These are phyloP conservation scores for Danaus melanippus DNA, from an alignment of 1,140 invertebrate genomes.

Conservation along the genomic window DNA sequence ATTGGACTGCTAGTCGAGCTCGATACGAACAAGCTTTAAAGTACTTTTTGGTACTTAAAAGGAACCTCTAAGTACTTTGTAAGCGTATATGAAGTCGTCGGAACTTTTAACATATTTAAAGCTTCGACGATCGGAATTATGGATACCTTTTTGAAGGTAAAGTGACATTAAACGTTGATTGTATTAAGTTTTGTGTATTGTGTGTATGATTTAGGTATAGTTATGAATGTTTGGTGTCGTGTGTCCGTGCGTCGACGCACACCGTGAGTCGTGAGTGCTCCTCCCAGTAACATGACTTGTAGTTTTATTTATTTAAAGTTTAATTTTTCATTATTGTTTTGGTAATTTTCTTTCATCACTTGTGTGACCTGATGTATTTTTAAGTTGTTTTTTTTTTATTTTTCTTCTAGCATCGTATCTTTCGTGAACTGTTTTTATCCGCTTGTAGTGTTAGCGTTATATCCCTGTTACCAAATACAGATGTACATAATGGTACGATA, in stretches of 20 bases:
- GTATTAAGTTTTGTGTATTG: slow-evolving; percentile 9
- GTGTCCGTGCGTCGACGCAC: slow-evolving; percentile 21
- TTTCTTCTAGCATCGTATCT: slow-evolving; percentile 18
- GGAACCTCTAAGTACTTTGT: slow-evolving; percentile 20
- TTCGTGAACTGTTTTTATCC: slow-evolving; percentile 39
- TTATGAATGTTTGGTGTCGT: slow-evolving; percentile 18
- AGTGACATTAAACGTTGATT: slow-evolving; percentile 17
- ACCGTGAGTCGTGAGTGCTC: slow-evolving; percentile 10
- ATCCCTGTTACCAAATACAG: slow-evolving; percentile 54
- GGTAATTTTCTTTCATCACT: slow-evolving; percentile 39
- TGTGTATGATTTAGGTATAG: slow-evolving; percentile 22
- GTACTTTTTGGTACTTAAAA: slow-evolving; percentile 26
- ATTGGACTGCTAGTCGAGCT: slow-evolving; percentile 2
- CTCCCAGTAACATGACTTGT: slow-evolving; percentile 12
- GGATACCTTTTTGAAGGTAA: slow-evolving; percentile 40
- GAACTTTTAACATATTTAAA: slow-evolving; percentile 24
- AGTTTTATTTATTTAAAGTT: slow-evolving; percentile 34
- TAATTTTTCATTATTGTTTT: slow-evolving; percentile 16
- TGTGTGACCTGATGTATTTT: slow-evolving; percentile 68
- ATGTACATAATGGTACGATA: slow-evolving; percentile 41
- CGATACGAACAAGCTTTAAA: slow-evolving; percentile 12
- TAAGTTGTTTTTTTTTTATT: slow-evolving; percentile 56
- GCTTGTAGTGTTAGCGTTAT: slow-evolving; percentile 33
- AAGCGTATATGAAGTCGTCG: slow-evolving; percentile 17
- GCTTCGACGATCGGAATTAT: slow-evolving; percentile 38